phyloP scores from a whole-genome alignment of 1,140 invertebrate species.

The Zelostemma sp. region DNA sequence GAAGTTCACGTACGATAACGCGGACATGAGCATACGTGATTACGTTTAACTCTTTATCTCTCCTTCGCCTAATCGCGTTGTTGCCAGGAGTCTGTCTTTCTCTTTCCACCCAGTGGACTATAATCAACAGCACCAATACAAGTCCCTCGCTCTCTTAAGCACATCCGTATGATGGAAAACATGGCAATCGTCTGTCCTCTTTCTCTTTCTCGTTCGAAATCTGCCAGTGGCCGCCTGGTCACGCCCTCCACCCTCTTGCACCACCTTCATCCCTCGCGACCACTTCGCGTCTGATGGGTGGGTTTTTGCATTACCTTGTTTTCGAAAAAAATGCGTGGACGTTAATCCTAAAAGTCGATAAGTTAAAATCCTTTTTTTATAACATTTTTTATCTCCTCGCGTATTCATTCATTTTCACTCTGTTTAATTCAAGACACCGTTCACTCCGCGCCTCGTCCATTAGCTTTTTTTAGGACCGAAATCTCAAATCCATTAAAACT shows the following conservation, averaged over 20 bases:
- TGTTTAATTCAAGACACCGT: not conserved
- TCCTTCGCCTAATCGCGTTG: conserved; percentile 3
- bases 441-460: not conserved
- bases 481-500: not conserved
- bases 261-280: conserved; percentile 37
- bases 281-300: conserved; percentile 36
- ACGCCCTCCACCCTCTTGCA: conserved; percentile 58
- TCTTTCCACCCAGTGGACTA: not conserved
- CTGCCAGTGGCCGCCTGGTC: conserved; percentile 61
- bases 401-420: conserved; percentile 14
- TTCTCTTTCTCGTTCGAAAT: conserved; percentile 61
- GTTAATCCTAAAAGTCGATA: conserved; percentile 57
- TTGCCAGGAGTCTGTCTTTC: conserved; percentile 13
- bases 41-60: conserved; percentile 6
- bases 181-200: conserved; percentile 46
- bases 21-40: not conserved
- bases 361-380: conserved; percentile 18
- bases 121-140: not conserved
- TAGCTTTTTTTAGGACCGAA: not conserved
- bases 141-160: conserved; percentile 38
- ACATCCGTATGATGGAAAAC: conserved; percentile 43
- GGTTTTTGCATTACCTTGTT: conserved; percentile 69
- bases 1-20: not conserved
- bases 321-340: conserved; percentile 64
- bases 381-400: conserved; percentile 24